Evolutionary conservation across 1,140 invertebrate genomes (phyloP).

Genomic region (Cydia amplana): DNA sequence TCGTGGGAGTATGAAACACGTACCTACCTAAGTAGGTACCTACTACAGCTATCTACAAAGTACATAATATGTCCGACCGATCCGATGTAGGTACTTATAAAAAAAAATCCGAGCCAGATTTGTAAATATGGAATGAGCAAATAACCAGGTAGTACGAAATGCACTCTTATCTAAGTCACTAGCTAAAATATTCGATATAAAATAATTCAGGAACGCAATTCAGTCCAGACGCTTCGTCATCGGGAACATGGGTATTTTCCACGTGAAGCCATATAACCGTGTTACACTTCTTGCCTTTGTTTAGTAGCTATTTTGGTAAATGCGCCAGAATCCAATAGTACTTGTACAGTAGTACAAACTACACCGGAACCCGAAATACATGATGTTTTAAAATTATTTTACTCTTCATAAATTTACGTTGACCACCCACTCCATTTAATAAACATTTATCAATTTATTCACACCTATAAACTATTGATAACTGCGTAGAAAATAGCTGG

Average conservation of each 20-base stretch:
- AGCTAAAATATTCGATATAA: neutral
- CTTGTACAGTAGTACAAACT: neutral
- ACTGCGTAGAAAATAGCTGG: slow-evolving; percentile 2
- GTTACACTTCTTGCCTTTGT: slow-evolving; percentile 26
- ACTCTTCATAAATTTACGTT: neutral
- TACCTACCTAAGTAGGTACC: no score
- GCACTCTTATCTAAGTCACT: neutral
- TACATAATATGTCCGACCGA: no score
- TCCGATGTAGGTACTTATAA: no score
- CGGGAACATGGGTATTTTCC: slow-evolving; percentile 48
- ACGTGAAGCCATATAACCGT: slow-evolving; percentile 40
- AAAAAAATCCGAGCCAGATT: no score
- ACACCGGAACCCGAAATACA: neutral
- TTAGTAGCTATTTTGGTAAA: slow-evolving; percentile 22
- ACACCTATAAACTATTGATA: neutral
- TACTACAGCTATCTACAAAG: no score
- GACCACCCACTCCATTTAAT: neutral
- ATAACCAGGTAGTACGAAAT: neutral
- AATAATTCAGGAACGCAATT: slow-evolving; percentile 17
- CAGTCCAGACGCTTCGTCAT: slow-evolving; percentile 48
- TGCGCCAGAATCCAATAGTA: slow-evolving; percentile 15
- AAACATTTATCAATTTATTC: neutral
- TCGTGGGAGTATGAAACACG: no score
- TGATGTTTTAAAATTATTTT: neutral
- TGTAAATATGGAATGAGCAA: no score